phyloP scores from a whole-genome alignment of 2,888 invertebrate species.

The Thelaira solivaga region DNA sequence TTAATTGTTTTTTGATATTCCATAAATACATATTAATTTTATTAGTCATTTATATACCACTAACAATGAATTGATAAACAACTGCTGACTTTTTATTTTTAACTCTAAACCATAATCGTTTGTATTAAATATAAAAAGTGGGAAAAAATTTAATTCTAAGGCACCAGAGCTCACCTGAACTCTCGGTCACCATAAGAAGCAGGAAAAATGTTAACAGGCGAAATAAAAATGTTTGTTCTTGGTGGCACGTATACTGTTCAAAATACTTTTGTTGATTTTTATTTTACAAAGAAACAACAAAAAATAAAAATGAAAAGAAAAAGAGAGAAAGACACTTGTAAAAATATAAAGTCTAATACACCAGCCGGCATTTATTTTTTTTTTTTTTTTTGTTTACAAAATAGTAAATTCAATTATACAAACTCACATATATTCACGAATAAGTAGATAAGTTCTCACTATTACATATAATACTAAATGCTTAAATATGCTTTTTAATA shows the following conservation, averaged over 20 bases:
- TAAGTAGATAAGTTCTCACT: too few species aligned
- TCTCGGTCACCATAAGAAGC: slow-evolving; percentile 23
- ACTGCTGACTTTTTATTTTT: slow-evolving; percentile 32
- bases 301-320: neutral
- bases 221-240: slow-evolving; percentile 43
- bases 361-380: neutral
- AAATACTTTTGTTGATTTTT: slow-evolving; percentile 13
- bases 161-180: slow-evolving; percentile 54
- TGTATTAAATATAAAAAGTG: slow-evolving; percentile 5
- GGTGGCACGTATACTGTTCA: slow-evolving; percentile 46
- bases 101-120: slow-evolving; percentile 32
- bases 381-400: too few species aligned
- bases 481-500: neutral
- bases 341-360: slow-evolving; percentile 24
- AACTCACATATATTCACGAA: neutral
- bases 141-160: slow-evolving; percentile 36
- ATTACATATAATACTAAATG: too few species aligned
- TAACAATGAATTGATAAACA: slow-evolving; percentile 17
- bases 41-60: slow-evolving; percentile 24
- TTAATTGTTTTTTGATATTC: too few species aligned
- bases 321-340: slow-evolving; percentile 31
- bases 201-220: neutral
- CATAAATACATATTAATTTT: slow-evolving; percentile 29
- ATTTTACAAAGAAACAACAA: slow-evolving; percentile 1
- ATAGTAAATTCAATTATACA: neutral